phyloP scores from a whole-genome alignment of 2,797 vertebrate species.

The Phrynocephalus vlangalii region DNA sequence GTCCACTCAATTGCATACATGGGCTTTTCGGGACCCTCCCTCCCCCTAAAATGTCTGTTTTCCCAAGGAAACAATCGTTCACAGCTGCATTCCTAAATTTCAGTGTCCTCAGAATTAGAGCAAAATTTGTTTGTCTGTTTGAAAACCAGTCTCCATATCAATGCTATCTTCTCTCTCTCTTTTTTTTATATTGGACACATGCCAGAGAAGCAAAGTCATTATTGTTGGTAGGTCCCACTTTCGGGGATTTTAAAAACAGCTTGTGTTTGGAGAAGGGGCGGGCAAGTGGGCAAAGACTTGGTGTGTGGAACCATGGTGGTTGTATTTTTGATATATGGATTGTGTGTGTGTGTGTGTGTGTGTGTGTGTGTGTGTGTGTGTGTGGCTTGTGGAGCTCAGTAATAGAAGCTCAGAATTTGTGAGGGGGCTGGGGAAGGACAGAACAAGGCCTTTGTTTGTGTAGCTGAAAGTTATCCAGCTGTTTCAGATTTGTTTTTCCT shows the following conservation, averaged over 20 bases:
- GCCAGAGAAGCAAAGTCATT: neutral
- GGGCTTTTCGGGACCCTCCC: neutral
- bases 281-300: neutral
- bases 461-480: constrained; percentile 24
- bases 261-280: neutral
- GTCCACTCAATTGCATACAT: neutral
- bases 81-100: neutral
- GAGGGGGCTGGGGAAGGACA: neutral
- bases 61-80: neutral
- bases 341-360: neutral
- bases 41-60: neutral
- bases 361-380: neutral
- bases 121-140: neutral
- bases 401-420: neutral
- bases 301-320: neutral
- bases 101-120: neutral
- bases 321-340: neutral
- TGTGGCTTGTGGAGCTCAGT: neutral
- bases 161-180: neutral
- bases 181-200: neutral
- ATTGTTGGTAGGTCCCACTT: neutral
- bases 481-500: constrained; percentile 18
- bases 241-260: neutral
- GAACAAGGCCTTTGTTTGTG: constrained; percentile 17
- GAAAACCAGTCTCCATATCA: neutral